Evolutionary conservation across 2,888 invertebrate genomes (phyloP).

Genomic region (Heliconius erato): DNA sequence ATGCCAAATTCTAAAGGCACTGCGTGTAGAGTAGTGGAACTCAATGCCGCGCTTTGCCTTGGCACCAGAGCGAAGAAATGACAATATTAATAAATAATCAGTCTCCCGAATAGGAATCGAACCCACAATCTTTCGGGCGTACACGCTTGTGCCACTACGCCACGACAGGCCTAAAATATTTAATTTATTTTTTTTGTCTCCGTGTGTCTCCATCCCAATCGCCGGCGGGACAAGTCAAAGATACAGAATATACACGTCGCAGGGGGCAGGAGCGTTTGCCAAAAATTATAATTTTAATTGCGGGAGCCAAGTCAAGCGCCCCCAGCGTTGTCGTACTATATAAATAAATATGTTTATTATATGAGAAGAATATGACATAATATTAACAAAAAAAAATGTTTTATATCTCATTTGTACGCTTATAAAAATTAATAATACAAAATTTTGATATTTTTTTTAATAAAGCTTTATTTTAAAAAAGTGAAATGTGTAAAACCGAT

Average conservation of each 20-base stretch:
- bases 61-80: no score
- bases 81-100: no score
- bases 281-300: constrained; percentile 86
- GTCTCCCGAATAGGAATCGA: no score
- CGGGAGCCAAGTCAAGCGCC: constrained; percentile 64
- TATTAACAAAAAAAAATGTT: neutral
- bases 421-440: neutral
- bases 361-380: neutral
- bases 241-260: constrained; percentile 74
- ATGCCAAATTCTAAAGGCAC: no score
- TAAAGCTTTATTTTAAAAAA: neutral
- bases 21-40: no score
- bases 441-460: no score
- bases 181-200: constrained; percentile 41
- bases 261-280: constrained; percentile 81
- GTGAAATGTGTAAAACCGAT: neutral
- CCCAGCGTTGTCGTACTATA: constrained; percentile 50
- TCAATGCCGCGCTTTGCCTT: no score
- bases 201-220: constrained; percentile 59
- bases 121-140: no score
- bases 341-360: constrained; percentile 29
- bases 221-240: constrained; percentile 80
- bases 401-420: neutral
- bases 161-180: no score
- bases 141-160: no score